Evolutionary conservation across 2,113 vertebrate species (phyloP).

Genomic region (Zosterops borbonicus): DNA sequence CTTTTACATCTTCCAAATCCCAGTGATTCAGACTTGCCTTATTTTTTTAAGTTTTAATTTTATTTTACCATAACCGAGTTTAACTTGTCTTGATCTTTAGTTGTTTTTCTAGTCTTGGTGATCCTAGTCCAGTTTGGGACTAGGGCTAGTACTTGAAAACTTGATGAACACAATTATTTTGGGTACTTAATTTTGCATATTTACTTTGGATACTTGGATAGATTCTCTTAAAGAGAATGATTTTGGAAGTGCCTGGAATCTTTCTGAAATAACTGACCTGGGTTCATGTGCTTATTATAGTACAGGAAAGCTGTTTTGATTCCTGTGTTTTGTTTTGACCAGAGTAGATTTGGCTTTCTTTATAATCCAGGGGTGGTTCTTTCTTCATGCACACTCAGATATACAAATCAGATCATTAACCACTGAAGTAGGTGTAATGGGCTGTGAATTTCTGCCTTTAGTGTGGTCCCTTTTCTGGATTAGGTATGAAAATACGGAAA

Average conservation of each 20-base stretch:
- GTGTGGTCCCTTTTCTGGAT: not conserved
- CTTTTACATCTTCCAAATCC: not conserved
- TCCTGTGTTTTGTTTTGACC: not conserved
- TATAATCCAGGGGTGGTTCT: not conserved
- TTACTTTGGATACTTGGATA: no score
- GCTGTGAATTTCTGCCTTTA: not conserved
- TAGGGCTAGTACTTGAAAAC: not conserved
- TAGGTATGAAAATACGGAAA: not conserved
- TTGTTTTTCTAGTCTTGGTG: not conserved
- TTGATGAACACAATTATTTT: not conserved
- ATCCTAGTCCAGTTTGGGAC: not conserved
- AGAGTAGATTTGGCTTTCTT: not conserved
- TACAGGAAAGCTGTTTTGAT: not conserved
- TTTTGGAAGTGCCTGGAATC: not conserved
- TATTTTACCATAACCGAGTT: not conserved
- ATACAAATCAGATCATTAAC: not conserved
- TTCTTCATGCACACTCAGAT: not conserved
- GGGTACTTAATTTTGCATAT: not conserved
- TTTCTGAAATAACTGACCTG: not conserved
- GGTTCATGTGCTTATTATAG: not conserved
- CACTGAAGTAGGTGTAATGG: not conserved
- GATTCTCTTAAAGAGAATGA: not conserved
- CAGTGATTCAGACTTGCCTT: not conserved
- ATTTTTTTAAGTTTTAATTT: not conserved
- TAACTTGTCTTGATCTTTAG: not conserved